Evolutionary conservation across 2,797 vertebrate genomes (phyloP), one percentile per base, ranked within the genome.

Genomic region (Typhlichthys subterraneus): DNA sequence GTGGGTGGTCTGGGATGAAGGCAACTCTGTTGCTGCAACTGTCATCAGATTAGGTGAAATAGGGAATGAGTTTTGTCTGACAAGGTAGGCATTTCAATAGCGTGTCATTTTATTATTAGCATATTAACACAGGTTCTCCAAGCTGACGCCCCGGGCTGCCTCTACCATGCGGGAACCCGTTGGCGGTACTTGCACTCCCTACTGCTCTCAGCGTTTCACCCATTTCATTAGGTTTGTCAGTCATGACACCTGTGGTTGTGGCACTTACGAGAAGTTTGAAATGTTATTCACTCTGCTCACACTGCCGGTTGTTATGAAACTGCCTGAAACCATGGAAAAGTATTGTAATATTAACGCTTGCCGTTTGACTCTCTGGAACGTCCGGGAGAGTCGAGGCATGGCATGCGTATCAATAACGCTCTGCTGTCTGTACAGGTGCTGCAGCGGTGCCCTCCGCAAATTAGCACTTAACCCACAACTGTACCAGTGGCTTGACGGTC

Each of bases 341-440:
- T 0, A 55, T 79, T 74, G 19, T 57, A 66, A 70, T 76, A 69
- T 69, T 55, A 73, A 70, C 60, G 56, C 38, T 68, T 75, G 72
- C 60, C 19, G 53, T 80, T 69, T 75, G 49, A 76, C 38, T 42
- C 38, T 4, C 38, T 42, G 38, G 9, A 42, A 9, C 38, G 1
- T 13, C n/a, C n/a, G 53, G 75, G 73, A 69, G 57, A 54, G 13
- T 67, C 45, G 57, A 29, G 73, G 50, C 59, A 57, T 67, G 53
- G 57, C 53, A 59, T 70, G 52, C 79, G 65, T 77, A 73, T 78
- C 76, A 83, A 80, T 83, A 72, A 64, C 64, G 45, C 48, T 65
- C 50, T 79, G 42, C 59, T 69, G 12, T 31, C 13, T 48, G 17
- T 10, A 33, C 29, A 23, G 15, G 60, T 74, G 77, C 72, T 0